Evolutionary conservation across 2,113 vertebrate species (phyloP).

Genomic region (Brachypteracias leptosomus): DNA sequence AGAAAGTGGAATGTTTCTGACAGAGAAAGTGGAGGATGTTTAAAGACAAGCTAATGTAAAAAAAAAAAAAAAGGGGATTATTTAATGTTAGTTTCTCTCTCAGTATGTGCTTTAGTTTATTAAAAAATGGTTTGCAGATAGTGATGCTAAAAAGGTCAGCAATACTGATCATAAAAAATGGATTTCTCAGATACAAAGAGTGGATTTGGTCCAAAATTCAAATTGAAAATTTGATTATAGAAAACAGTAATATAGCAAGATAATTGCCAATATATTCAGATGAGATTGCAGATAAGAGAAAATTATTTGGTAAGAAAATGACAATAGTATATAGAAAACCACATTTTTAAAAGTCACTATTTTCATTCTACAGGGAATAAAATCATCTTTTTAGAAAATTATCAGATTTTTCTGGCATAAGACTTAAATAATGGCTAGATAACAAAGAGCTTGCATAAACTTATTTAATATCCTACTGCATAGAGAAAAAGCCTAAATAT

Average conservation of each 20-base stretch:
- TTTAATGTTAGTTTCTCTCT: not conserved
- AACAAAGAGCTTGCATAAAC: not conserved
- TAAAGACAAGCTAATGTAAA: not conserved
- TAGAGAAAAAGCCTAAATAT: not conserved
- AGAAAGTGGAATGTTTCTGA: not conserved
- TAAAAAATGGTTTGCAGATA: not conserved
- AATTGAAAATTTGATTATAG: constrained; percentile 44
- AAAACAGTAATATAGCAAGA: not conserved
- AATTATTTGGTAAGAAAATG: not conserved
- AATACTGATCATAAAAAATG: constrained; percentile 14
- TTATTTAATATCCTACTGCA: not conserved
- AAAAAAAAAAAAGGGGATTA: not conserved
- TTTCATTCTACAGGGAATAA: constrained; percentile 22
- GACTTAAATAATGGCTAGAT: not conserved
- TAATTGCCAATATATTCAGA: constrained; percentile 8
- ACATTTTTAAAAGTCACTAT: not conserved
- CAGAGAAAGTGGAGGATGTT: not conserved
- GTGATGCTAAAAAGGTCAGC: not conserved
- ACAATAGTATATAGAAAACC: not conserved
- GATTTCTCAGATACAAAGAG: not conserved
- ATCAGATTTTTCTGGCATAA: constrained; percentile 3
- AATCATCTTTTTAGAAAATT: not conserved
- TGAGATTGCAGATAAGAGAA: not conserved
- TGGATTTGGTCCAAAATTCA: not conserved
- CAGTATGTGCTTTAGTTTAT: not conserved